Base-by-base conservation (phyloP, 2,888 invertebrate species). In the Agrypnus murinus region DNA sequence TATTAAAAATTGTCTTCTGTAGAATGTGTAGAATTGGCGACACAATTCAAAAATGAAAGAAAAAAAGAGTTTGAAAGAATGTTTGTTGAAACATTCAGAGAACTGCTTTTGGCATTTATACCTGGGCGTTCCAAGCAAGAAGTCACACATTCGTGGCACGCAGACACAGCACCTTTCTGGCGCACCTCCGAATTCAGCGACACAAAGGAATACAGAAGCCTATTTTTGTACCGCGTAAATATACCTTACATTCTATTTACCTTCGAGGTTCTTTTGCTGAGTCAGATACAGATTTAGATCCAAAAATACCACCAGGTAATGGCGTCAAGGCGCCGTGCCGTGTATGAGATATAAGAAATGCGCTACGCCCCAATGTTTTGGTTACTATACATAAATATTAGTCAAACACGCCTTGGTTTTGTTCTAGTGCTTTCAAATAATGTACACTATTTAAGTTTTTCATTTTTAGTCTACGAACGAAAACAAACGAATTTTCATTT, bases 181-280 rank as follows among this genome's bases (percentile, higher is more conserved):
- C 68, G 69, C 69, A 65, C 65, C 71, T 65, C 63, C 59, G 65
- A 71, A 64, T 71, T 71, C 59, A 69, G 45, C 62, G 40, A 66
- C 69, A 72, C 71, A 66, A 66, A 69, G 70, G 72, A 67, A 72
- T 65, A 74, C 40, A 71, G 65, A 67, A 60, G 62, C 65, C 73
- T 77, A 77, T 77, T 77, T 77, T 74, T 74, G 73, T 71, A 70
- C 71, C 68, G 72, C 50, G 72, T 74, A 77, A 74, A 77, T 70
- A 71, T 72, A 71, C 72, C 65, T 77, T 76, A 69, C 68, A 71
- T 67, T 77, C 74, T 75, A 74, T 75, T 77, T 77, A 77, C 77
- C 76, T 77, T 73, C 68, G 73, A 58, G 68, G 74, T 71, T 69
- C 74, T 74, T 73, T 70, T 65, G 50, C 69, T 65, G 74, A 74